Conservation (phyloP, 2,888 invertebrate species). For the Aethes cnicana region DNA sequence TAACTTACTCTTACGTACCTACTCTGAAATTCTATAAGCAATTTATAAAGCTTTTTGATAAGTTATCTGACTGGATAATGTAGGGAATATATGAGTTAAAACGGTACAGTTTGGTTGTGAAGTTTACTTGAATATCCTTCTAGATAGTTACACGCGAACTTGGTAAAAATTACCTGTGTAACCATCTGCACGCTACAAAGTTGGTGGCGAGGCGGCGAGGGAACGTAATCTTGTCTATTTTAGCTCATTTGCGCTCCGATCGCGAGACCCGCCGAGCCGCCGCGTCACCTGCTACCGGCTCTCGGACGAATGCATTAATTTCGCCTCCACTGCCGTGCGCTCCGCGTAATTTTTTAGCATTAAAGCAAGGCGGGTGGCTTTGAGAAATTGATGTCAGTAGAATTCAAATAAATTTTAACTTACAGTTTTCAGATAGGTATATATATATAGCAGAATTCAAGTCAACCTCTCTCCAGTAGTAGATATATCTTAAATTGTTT, state of each 20-base stretch:
- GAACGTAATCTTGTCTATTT: conserved; percentile 10
- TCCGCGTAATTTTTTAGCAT: conserved; percentile 52
- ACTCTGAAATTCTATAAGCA: neutral
- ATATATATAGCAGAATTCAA: no score
- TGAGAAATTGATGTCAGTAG: conserved; percentile 46
- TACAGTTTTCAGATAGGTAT: neutral
- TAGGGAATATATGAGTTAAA: no score
- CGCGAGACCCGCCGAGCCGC: conserved; percentile 20
- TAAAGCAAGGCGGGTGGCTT: conserved; percentile 43
- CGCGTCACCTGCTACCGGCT: conserved; percentile 38
- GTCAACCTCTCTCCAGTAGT: neutral
- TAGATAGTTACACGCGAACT: no score
- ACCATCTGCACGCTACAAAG: no score
- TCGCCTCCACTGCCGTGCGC: conserved; percentile 43
- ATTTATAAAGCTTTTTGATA: neutral
- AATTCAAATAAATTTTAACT: conserved; percentile 33
- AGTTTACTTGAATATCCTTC: no score
- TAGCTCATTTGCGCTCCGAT: conserved; percentile 21
- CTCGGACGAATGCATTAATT: conserved; percentile 47
- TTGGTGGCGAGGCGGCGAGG: neutral
- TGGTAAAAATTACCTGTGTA: no score
- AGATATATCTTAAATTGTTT: conserved; percentile 8
- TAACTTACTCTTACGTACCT: no score
- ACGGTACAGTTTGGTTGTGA: no score
- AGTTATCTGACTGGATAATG: no score